Conservation (phyloP, 2,113 vertebrate species). For the Pampusana beccarii region DNA sequence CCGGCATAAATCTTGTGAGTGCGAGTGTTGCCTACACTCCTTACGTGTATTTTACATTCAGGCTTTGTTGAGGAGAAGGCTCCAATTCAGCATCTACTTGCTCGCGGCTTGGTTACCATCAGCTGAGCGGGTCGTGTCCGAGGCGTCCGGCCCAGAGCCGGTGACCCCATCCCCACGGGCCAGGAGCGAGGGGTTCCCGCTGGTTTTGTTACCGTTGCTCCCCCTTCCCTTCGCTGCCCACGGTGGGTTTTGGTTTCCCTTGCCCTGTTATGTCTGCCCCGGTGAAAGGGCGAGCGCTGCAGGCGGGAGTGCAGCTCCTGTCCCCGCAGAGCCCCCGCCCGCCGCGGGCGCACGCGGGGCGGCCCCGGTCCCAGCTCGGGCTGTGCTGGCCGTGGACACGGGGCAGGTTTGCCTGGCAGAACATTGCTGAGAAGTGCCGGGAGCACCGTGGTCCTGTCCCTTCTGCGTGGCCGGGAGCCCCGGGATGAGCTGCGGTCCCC, state of each 20-base stretch:
- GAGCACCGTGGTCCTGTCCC: rapidly evolving
- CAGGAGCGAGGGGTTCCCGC: background rate
- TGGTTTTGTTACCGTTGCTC: background rate
- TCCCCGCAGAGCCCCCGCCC: background rate
- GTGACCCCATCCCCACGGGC: background rate
- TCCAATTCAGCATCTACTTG: background rate
- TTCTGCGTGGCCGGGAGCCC: background rate
- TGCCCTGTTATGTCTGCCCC: background rate
- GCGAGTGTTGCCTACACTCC: background rate
- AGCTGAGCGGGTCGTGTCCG: rapidly evolving
- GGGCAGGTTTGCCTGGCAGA: background rate
- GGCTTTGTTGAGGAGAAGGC: background rate
- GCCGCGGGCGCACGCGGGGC: rapidly evolving
- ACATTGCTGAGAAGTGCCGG: background rate
- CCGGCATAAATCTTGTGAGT: rapidly evolving
- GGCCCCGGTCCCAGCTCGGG: no score
- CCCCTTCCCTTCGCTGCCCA: background rate
- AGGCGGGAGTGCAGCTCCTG: background rate
- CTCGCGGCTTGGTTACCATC: background rate
- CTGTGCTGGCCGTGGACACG: rapidly evolving
- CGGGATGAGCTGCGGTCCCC: rapidly evolving
- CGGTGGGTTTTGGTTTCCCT: background rate
- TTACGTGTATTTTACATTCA: rapidly evolving
- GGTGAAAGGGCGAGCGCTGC: background rate
- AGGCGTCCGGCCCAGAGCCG: no score